Percentiles rank a stretch among this genome's conserved stretches.
These are phyloP conservation scores for Taeniopygia guttata DNA, from an alignment of 2,797 vertebrate species.

Conservation along the genomic window DNA sequence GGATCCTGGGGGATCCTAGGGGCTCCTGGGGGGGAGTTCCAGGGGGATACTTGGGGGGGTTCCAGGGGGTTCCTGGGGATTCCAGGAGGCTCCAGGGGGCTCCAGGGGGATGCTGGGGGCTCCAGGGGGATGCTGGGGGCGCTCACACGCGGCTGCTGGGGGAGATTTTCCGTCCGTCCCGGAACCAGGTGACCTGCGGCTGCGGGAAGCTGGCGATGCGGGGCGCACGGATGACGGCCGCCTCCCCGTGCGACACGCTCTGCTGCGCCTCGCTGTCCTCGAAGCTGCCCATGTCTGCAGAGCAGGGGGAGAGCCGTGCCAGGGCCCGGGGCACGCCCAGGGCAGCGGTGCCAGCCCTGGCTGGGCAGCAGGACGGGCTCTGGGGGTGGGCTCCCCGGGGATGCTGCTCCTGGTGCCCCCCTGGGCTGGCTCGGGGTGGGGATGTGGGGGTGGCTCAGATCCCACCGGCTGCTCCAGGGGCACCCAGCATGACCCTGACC, in stretches of 20 bases:
- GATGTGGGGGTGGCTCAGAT: not conserved
- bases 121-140: no score
- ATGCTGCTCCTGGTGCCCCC: not conserved
- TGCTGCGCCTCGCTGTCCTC: conserved; percentile 86
- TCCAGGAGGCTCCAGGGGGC: no score
- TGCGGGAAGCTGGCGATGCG: conserved; percentile 92
- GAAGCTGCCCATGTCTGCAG: conserved; percentile 94
- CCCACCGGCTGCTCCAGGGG: not conserved
- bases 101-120: no score
- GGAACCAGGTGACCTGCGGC: conserved; percentile 96
- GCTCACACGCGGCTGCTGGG: conserved; percentile 96
- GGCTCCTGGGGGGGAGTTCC: no score
- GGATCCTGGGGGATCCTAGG: no score
- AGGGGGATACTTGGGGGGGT: no score
- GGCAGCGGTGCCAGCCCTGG: rapidly evolving
- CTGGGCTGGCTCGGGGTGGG: not conserved
- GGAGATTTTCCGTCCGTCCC: conserved; percentile 93
- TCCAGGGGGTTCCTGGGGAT: no score
- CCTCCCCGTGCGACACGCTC: conserved; percentile 90
- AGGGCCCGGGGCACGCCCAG: rapidly evolving
- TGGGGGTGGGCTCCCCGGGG: not conserved
- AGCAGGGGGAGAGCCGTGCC: rapidly evolving
- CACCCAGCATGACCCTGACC: not conserved
- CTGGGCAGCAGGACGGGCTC: not conserved
- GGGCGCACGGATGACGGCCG: conserved; percentile 85